Evolutionary conservation across 2,888 invertebrate species (phyloP), one percentile per base, ranked within the genome.

Genomic region (Hirtodrosophila trivittata): DNA sequence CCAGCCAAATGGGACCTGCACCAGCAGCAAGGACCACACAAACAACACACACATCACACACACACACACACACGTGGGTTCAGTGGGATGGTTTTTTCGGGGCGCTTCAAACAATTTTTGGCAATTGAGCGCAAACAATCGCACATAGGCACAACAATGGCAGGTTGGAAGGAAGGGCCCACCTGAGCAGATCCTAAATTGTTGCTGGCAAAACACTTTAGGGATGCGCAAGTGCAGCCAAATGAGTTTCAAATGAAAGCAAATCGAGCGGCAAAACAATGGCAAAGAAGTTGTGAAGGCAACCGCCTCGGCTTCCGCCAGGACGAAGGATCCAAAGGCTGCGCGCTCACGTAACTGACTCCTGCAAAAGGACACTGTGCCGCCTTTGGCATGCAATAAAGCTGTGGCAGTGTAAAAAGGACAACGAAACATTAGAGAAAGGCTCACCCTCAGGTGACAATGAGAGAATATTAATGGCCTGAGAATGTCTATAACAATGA

Each of bases 221-320:
- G 78, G 71, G 77, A 66, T 59, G 75, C 65, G 81, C 77, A 83
- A 86, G 86, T 82, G 80, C 81, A 64, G 63, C 77, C 73, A 78
- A 87, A 84, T 81, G 81, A 83, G 75, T 75, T 84, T 81, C 77
- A 58, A 87, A 84, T 84, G 75, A 62, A 70, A 75, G 70, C 84
- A 80, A 86, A 84, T 81, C 69, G 85, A 81, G 73, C 84, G 74
- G 66, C 70, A 68, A 65, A 43, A 39, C 32, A 57, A 65, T 49
- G 77, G 75, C 51, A 66, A 56, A 37, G 38, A 54, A 55, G 51
- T 37, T 18, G 43, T 35, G 52, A 50, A 50, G 51, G 25, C 13
- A 4, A 28, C n/a, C 21, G 50, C 16, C 21, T 21, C 18, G 18
- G 5, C 18, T 21, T 3, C 5, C 2, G 18, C 5, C 18, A 13